Conservation (phyloP, 2,113 vertebrate species). For the Thamnaconus septentrionalis region DNA sequence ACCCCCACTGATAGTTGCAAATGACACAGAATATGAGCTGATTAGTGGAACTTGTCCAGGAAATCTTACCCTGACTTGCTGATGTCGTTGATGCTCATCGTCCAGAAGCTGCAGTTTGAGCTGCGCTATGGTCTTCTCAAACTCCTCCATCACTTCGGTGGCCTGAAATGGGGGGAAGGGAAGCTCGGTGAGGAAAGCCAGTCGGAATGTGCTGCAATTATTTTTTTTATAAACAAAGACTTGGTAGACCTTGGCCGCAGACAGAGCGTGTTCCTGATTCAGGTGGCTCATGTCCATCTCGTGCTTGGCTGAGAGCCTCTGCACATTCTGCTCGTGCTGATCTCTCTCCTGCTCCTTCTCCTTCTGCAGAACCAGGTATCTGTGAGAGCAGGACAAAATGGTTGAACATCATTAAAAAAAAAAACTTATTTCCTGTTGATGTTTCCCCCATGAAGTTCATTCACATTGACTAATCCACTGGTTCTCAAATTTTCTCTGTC, state of each 20-base stretch:
- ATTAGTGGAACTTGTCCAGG: too few species aligned
- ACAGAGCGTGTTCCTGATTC: constrained; percentile 83
- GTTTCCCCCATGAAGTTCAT: too few species aligned
- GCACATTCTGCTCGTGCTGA: constrained; percentile 76
- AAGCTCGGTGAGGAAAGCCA: not conserved
- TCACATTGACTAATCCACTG: too few species aligned
- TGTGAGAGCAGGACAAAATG: constrained; percentile 49
- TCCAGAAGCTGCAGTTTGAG: constrained; percentile 82
- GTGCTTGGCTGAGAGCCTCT: constrained; percentile 79
- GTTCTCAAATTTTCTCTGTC: too few species aligned
- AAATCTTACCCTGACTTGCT: constrained; percentile 79
- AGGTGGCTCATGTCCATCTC: constrained; percentile 80
- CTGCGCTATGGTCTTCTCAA: constrained; percentile 73
- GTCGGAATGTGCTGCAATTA: not conserved
- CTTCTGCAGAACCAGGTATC: constrained; percentile 75
- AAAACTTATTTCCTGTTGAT: too few species aligned
- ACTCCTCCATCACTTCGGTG: constrained; percentile 78
- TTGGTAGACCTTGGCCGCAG: constrained; percentile 82
- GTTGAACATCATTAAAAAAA: not conserved
- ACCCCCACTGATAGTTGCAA: not conserved
- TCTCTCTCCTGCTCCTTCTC: constrained; percentile 79
- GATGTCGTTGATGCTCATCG: constrained; percentile 78
- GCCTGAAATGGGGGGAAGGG: constrained; percentile 68
- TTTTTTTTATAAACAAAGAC: not conserved
- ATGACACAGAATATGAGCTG: too few species aligned